phyloP scores from a whole-genome alignment of 2,113 vertebrate genomes.

The Oplegnathus fasciatus region DNA sequence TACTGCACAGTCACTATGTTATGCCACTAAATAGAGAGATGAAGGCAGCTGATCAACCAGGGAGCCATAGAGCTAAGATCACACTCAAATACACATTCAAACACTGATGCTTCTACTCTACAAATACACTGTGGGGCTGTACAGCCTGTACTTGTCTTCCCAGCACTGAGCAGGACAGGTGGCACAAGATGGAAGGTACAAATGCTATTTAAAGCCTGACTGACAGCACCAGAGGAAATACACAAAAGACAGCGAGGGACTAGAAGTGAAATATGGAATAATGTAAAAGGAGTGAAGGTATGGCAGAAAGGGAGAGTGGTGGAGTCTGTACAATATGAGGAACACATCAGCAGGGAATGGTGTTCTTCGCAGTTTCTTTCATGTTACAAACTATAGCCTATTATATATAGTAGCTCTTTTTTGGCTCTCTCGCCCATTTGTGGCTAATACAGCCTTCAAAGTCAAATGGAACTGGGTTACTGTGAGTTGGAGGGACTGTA shows the following conservation, averaged over 20 bases:
- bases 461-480: constrained; percentile 60
- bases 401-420: constrained; percentile 27
- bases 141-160: constrained; percentile 32
- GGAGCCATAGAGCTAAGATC: constrained; percentile 19
- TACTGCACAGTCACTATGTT: neutral
- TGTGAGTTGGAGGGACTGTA: constrained; percentile 45
- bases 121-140: constrained; percentile 22
- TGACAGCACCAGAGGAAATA: constrained; percentile 49
- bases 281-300: constrained; percentile 13
- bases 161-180: constrained; percentile 35
- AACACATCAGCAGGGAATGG: constrained; percentile 34
- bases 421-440: constrained; percentile 13
- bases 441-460: constrained; percentile 64
- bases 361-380: constrained; percentile 29
- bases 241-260: constrained; percentile 45
- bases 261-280: constrained; percentile 32
- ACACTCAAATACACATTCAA: constrained; percentile 29
- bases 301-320: constrained; percentile 4
- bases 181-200: constrained; percentile 32
- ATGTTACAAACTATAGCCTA: constrained; percentile 37
- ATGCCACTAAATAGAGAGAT: neutral
- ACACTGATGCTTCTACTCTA: constrained; percentile 24
- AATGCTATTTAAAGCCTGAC: constrained; percentile 60
- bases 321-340: neutral
- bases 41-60: constrained; percentile 16